Percentiles rank a stretch among this genome's conserved stretches.
Evolutionary conservation across 2,888 invertebrate species (phyloP).

Genomic region (Hirtodrosophila duncani): DNA sequence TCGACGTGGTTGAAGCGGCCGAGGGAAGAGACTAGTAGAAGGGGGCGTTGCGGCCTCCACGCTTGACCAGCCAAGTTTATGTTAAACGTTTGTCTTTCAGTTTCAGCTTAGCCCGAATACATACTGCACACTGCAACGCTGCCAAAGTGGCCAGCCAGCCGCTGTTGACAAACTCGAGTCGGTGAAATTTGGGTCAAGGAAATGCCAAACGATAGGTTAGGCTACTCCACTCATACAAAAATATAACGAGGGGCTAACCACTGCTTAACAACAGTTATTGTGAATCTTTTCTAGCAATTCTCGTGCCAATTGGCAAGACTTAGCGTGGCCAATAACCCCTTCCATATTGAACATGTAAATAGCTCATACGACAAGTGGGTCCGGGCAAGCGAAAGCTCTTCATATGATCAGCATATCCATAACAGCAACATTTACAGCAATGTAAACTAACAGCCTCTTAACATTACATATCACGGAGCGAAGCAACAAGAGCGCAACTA

Average conservation of each 20-base stretch:
- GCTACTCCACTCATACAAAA: neutral
- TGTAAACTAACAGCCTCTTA: neutral
- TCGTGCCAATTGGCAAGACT: too few species aligned
- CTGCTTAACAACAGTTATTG: too few species aligned
- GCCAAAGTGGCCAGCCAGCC: constrained; percentile 26
- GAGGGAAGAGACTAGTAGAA: too few species aligned
- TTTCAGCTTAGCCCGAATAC: neutral
- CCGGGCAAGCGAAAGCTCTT: constrained; percentile 4
- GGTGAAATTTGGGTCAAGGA: constrained; percentile 73
- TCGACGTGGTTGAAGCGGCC: constrained; percentile 41
- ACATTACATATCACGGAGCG: constrained; percentile 9
- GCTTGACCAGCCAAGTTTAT: constrained; percentile 63
- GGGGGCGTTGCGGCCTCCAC: constrained; percentile 45
- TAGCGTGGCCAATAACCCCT: constrained; percentile 8
- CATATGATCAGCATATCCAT: neutral
- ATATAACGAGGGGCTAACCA: too few species aligned
- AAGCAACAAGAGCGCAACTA: constrained; percentile 37
- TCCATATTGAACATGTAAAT: constrained; percentile 1
- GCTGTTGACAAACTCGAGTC: constrained; percentile 44
- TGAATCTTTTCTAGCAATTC: too few species aligned
- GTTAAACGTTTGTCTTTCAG: constrained; percentile 34
- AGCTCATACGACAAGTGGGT: too few species aligned
- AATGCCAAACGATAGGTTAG: constrained; percentile 67
- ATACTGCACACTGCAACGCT: too few species aligned
- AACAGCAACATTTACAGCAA: neutral